Conservation (phyloP, 2,113 vertebrate genomes). For the Tinamus guttatus region DNA sequence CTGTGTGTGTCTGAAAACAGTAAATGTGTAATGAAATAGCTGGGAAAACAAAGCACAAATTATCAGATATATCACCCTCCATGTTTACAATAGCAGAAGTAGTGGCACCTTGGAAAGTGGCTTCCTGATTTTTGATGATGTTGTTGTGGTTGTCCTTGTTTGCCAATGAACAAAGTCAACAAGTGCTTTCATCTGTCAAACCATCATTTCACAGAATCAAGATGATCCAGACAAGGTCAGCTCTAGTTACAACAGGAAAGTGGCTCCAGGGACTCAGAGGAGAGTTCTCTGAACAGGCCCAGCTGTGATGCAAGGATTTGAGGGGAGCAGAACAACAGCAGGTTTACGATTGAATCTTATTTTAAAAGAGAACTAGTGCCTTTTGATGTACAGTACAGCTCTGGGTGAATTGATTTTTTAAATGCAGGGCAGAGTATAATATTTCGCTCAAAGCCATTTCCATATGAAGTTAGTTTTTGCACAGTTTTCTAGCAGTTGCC, state of each 20-base stretch:
- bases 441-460: neutral
- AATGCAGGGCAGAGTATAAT: neutral
- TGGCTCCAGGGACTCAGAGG: neutral
- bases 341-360: neutral
- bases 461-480: neutral
- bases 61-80: constrained; percentile 29
- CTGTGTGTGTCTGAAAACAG: constrained; percentile 9
- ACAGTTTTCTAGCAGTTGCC: neutral
- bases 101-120: neutral
- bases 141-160: neutral
- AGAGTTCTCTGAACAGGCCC: neutral
- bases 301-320: neutral
- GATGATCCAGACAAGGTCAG: neutral
- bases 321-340: fast-evolving
- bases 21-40: constrained; percentile 56
- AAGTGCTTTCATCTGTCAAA: neutral
- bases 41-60: constrained; percentile 57
- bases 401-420: neutral
- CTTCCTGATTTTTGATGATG: neutral
- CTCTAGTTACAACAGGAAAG: neutral
- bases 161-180: neutral
- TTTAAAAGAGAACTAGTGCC: neutral
- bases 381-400: neutral
- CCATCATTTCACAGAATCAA: neutral
- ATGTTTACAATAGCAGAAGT: neutral